Percentiles rank a stretch among this genome's conserved stretches.
phyloP scores from a whole-genome alignment of 2,113 vertebrate species.

The Eonycteris spelaea region DNA sequence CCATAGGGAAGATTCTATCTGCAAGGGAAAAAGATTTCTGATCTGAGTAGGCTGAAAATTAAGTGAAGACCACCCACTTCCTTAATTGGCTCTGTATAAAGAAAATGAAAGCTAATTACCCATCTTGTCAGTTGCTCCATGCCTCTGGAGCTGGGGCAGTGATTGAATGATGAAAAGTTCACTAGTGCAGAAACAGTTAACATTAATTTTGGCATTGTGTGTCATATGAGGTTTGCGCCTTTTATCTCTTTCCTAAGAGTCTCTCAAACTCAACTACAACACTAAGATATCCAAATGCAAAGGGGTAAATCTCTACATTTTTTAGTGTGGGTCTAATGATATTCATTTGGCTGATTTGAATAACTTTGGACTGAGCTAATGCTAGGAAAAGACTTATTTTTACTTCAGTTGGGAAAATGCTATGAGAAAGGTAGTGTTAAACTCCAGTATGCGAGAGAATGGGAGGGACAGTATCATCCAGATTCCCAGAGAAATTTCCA shows the following conservation, averaged over 20 bases:
- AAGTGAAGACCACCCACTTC: constrained; percentile 55
- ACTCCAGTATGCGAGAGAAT: background rate
- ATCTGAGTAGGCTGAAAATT: constrained; percentile 54
- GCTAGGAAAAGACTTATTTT: background rate
- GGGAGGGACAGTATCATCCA: background rate
- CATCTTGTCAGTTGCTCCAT: constrained; percentile 54
- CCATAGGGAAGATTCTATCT: background rate
- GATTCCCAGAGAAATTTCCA: constrained; percentile 10
- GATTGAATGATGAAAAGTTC: constrained; percentile 50
- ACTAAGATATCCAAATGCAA: constrained; percentile 7
- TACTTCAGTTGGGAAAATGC: background rate
- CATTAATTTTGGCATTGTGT: constrained; percentile 46
- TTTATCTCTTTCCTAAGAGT: background rate
- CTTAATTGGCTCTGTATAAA: constrained; percentile 61
- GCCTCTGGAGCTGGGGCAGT: constrained; percentile 33
- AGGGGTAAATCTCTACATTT: background rate
- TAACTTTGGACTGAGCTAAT: background rate
- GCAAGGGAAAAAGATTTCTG: constrained; percentile 43
- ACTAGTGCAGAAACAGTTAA: constrained; percentile 60
- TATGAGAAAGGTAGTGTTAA: background rate
- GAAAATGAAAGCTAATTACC: constrained; percentile 48
- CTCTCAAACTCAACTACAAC: background rate
- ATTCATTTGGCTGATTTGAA: background rate
- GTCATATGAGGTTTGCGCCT: constrained; percentile 43
- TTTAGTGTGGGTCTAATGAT: background rate